Conservation (phyloP, 2,888 invertebrate genomes). For the Lumbricus terrestris region DNA sequence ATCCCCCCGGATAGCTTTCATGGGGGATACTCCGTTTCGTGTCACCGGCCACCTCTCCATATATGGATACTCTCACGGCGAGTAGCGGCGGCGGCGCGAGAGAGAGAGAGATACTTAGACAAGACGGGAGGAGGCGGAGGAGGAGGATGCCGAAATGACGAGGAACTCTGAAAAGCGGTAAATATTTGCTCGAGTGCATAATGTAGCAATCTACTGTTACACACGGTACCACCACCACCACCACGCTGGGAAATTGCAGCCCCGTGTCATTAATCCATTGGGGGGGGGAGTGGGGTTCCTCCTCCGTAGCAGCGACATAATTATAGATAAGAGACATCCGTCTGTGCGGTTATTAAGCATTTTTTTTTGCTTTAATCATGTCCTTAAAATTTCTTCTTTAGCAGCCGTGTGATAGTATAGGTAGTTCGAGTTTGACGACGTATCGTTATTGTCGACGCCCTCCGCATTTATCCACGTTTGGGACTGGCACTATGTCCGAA, state of each 20-base stretch:
- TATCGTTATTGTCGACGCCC: too few relatives aligned
- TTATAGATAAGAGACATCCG: background rate
- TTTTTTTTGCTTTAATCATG: background rate
- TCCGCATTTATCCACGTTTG: too few relatives aligned
- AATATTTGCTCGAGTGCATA: background rate
- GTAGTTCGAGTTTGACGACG: too few relatives aligned
- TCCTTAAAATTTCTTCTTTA: background rate
- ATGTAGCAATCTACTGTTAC: background rate
- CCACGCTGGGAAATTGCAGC: background rate
- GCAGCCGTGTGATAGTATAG: too few relatives aligned
- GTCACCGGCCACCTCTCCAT: background rate
- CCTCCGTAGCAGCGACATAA: background rate
- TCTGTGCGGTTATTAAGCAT: background rate
- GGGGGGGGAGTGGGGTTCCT: too few relatives aligned
- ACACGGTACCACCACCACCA: background rate
- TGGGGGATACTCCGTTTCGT: too few relatives aligned
- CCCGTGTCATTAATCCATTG: background rate
- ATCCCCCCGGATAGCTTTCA: too few relatives aligned
- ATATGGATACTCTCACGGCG: too few relatives aligned
- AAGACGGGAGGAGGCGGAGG: background rate
- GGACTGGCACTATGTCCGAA: too few relatives aligned
- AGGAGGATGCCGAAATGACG: background rate
- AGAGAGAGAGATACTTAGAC: background rate
- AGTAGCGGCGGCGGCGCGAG: too few relatives aligned
- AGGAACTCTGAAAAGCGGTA: background rate